A percentile compares a stretch with the other conserved stretches of the same genome.
phyloP scores from a whole-genome alignment of 2,888 invertebrate species.

The Cheiracanthium punctorium region DNA sequence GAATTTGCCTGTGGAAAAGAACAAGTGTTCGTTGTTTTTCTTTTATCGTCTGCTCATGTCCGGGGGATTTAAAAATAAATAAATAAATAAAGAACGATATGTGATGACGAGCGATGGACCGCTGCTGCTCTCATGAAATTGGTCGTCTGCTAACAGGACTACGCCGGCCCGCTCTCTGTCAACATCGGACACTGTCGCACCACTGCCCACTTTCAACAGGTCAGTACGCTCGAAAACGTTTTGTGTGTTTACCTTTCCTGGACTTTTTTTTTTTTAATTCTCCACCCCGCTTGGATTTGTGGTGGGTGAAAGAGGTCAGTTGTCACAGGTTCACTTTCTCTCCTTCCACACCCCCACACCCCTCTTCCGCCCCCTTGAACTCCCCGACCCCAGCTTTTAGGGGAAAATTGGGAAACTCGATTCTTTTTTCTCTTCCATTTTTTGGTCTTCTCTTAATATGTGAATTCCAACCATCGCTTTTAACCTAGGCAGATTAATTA shows the following conservation, averaged over 20 bases:
- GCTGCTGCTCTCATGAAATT: conserved; percentile 27
- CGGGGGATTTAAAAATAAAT: no score
- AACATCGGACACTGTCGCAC: conserved; percentile 36
- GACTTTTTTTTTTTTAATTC: not conserved
- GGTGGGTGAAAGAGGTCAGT: not conserved
- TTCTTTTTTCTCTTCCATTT: no score
- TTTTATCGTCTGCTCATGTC: not conserved
- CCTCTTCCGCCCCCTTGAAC: not conserved
- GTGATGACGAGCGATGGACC: conserved; percentile 40
- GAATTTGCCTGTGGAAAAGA: not conserved
- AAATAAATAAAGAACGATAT: no score
- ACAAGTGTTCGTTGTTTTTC: not conserved
- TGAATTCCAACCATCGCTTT: no score
- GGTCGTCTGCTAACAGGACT: conserved; percentile 42
- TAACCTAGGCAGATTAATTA: no score
- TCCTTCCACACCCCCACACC: not conserved
- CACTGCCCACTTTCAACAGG: conserved; percentile 49
- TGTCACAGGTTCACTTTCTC: not conserved
- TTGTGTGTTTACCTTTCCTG: conserved; percentile 44
- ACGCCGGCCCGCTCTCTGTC: conserved; percentile 25
- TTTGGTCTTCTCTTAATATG: no score
- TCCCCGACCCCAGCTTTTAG: no score
- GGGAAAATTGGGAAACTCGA: no score
- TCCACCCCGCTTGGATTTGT: not conserved
- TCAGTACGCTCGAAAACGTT: conserved; percentile 52